phyloP scores from a whole-genome alignment of 2,113 vertebrate genomes.

The Madoqua kirkii region DNA sequence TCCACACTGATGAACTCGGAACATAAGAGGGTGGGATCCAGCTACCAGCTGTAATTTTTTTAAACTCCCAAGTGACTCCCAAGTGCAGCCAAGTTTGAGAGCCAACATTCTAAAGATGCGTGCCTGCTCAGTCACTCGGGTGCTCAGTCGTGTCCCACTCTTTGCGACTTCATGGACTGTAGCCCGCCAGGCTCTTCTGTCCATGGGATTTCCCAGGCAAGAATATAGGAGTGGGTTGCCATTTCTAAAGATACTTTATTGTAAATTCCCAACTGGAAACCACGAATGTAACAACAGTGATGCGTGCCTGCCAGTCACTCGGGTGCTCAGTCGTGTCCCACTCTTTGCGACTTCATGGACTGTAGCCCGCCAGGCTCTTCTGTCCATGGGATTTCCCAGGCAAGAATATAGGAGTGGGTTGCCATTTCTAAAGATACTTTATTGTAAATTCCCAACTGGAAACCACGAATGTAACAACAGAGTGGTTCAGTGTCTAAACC shows the following conservation, averaged over 20 bases:
- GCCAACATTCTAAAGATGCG: not conserved
- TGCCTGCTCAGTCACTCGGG: not conserved
- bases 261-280: not conserved
- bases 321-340: fast-evolving
- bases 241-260: not conserved
- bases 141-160: fast-evolving
- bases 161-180: not conserved
- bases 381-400: not conserved
- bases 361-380: not conserved
- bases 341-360: not conserved
- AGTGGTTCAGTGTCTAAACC: not conserved
- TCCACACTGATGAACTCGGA: not conserved
- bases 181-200: not conserved
- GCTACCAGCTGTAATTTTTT: not conserved
- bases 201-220: not conserved
- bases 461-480: not conserved
- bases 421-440: not conserved
- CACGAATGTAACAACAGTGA: not conserved
- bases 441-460: not conserved
- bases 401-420: not conserved
- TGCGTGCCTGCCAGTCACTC: not conserved
- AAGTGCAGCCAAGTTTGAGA: not conserved
- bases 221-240: not conserved
- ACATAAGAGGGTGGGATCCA: not conserved
- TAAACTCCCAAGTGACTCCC: not conserved